Base-by-base conservation (phyloP, 2,113 vertebrate genomes). In the Reinhardtius hippoglossoides region DNA sequence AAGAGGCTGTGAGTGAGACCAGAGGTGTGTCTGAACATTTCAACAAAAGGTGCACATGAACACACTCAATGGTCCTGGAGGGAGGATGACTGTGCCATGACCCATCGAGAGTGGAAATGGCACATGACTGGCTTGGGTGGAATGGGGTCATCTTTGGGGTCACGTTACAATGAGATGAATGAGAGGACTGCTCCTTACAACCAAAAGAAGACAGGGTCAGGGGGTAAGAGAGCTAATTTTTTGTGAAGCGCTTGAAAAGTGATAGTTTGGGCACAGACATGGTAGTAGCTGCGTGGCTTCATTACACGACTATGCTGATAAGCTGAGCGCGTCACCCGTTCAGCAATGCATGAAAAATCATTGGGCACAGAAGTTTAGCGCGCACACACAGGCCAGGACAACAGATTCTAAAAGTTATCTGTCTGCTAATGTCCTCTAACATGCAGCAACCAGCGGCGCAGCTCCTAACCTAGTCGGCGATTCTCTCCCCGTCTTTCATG, bases 151-250 rank as follows among this genome's bases (percentile, higher is more conserved):
- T 82, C 69, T 82, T 52, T 71, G 59, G 85, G 82, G 60, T 88
- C 63, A 88, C 67, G 78, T 74, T 79, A 91, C 85, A 77, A 92
- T 91, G 91, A 86, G 70, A 93, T 92, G 93, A 83, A 88, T 87
- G 86, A 71, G 66, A 84, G 79, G 78, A 80, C 81, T 55, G 90
- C 90, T 92, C 92, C 91, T 91, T 91, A 93, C 90, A 93, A 93
- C 92, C 87, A 69, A 70, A 73, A 83, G 8, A 46, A 58, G 42
- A 69, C 5, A 4, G 35, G 42, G 8, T 26, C 35, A 48, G 44
- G 35, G 14, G 46, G 61, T 42, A 54, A 44, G 40, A 44, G 40
- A 57, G 56, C 15, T 61, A 48, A 13, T 42, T 13, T 67, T 73
- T 59, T 24, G 50, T 27, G 37, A n/a, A 57, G 0, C n/a, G 26